Evolutionary conservation across 2,888 invertebrate species (phyloP), one percentile per base, ranked within the genome.

Genomic region (Margaritifera margaritifera): DNA sequence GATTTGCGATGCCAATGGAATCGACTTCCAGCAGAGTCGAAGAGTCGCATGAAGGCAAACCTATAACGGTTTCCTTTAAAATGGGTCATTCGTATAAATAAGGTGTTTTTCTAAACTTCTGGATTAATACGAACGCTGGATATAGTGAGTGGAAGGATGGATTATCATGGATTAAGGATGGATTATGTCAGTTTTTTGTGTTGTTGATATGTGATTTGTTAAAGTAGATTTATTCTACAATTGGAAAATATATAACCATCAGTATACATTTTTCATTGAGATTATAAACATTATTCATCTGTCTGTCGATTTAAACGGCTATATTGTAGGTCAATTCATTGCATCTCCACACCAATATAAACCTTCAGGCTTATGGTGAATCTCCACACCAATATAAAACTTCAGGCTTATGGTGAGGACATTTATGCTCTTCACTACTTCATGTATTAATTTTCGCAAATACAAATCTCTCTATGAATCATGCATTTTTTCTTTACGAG

Each of bases 1-100:
- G 95, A 61, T 82, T 87, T 68, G 77, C 84, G 58, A 79, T 87
- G 68, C 77, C 84, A 51, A 80, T 84, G 70, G 84, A 84, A 71
- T 79, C 81, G 59, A 82, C 79, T 72, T 79, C 79, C 20, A 82
- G 77, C 66, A 74, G 74, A 66, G 74, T 73, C 66, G 83, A 83
- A 64, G 83, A 83, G 53, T 56, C 75, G 20, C 75, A 78, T 60
- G 84, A 80, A 65, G 66, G 67, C 27, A 72, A 83, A 53, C 77
- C 84, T 3, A 67, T 72, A 4, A 85, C 85, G n/a, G 87, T 88
- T 58, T 86, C 87, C 60, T 88, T 88, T 79, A 87, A 86, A 77
- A 80, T 86, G 64, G 83, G 84, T 70, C 76, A 76, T 60, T 59
- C 66, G 20, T 84, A 85, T 72, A 86, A 85, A 72, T 82, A 73